Base-by-base conservation (phyloP, 2,797 vertebrate genomes). In the Odontamblyopus rebecca region DNA sequence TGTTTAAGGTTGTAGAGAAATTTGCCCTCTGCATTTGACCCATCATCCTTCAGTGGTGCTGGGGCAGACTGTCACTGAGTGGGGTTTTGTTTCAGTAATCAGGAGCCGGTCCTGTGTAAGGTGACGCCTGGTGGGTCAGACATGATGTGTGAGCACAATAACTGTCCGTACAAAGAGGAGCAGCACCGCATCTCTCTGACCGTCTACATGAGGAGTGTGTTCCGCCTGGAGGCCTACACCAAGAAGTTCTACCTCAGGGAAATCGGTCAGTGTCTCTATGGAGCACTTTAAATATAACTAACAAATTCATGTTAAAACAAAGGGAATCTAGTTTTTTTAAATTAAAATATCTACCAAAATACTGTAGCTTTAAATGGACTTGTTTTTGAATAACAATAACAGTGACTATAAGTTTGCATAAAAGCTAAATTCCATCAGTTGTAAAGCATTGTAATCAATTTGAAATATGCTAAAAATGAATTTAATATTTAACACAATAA, bases 211-310 rank as follows among this genome's bases (percentile, higher is more conserved):
- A n/a, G 65, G 67, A 91, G 78, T 62, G 6, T 11, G 27, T 67
- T 60, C 30, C 83, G 63, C 9, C 77, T 93, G 0, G 91, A 93
- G 76, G 69, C 18, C 6, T 91, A 91, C 82, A 68, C 67, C 0
- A 88, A 72, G 76, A 3, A 15, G 4, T 93, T 92, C 81, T 88
- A 78, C 82, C 63, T 93, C 57, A 82, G 82, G 67, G 90, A 93
- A 0, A 92, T 93, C 0, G 90, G 91, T 92, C 54, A 48, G 85
- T 59, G 4, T 3, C 60, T 61, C 35, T 18, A 11, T 62, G 51
- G 26, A 35, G 15, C 26, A 59, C 27, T 13, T 12, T 27, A 15
- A 27, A 59, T 27, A 60, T 13, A 60, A 15, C 26, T n/a, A n/a
- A 8, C 6, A 19, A 53, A 19, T 48, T 48, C 19, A 54, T 7